phyloP scores from a whole-genome alignment of 1,140 invertebrate species.

The Rhagoletis pomonella region DNA sequence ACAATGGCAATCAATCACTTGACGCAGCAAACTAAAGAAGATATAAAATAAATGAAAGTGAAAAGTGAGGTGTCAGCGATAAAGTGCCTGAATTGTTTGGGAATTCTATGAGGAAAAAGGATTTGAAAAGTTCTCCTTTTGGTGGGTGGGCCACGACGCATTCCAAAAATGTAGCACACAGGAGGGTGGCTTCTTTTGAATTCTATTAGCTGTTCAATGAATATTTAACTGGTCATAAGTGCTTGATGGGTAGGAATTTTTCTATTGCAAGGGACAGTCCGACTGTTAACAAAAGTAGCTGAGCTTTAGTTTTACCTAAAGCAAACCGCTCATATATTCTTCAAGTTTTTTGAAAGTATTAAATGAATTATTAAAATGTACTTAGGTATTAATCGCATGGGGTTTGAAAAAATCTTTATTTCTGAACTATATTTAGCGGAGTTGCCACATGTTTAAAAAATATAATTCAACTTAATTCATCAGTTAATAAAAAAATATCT shows the following conservation, averaged over 20 bases:
- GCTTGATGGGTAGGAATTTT: not conserved
- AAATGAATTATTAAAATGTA: too few relatives aligned
- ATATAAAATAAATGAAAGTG: slow-evolving; percentile 51
- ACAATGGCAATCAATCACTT: slow-evolving; percentile 42
- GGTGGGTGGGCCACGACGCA: not conserved
- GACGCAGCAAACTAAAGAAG: not conserved
- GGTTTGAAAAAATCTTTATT: too few relatives aligned
- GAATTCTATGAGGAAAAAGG: not conserved
- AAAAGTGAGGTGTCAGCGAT: slow-evolving; percentile 50
- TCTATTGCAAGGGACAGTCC: too few relatives aligned
- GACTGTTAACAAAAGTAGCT: too few relatives aligned
- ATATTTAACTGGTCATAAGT: not conserved
- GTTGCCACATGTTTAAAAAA: too few relatives aligned
- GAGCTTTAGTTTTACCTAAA: too few relatives aligned
- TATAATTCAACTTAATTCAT: too few relatives aligned
- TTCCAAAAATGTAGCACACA: not conserved
- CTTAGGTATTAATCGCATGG: too few relatives aligned
- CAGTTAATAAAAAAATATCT: too few relatives aligned
- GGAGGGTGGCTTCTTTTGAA: not conserved
- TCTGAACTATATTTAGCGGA: too few relatives aligned
- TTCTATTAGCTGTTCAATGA: not conserved
- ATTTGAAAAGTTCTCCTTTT: not conserved
- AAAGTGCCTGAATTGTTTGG: slow-evolving; percentile 37
- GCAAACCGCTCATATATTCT: too few relatives aligned
- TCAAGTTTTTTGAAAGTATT: too few relatives aligned